Evolutionary conservation across 2,113 vertebrate species (phyloP), one percentile per base, ranked within the genome.

Genomic region (Pelmatolapia mariae): DNA sequence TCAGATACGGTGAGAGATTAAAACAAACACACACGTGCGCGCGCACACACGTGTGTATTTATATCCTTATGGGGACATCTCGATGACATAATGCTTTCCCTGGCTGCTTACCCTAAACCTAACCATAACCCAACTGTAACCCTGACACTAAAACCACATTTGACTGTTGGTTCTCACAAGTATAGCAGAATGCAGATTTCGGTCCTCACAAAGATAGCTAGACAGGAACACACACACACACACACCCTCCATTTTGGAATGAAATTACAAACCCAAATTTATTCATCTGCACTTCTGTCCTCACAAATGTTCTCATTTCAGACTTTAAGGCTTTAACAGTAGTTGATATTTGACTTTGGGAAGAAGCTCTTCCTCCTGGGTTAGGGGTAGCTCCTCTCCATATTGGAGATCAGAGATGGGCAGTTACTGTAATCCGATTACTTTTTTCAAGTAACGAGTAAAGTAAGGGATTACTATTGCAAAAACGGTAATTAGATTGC

Each of bases 1-100:
- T 96, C 86, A 89, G 93, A 96, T 95, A 96, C 3, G 89, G 96
- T 96, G 85, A 95, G 96, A 86, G 26, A 80, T 47, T 8, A 26
- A 45, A 40, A 10, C 29, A 31, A 10, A 18, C 57, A 18, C 57
- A 52, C 50, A 2, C 45, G 26, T 29, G 6, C 5, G 11, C 3
- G 2, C 43, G 6, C 43, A 50, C 7, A 29, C 13, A 29, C 56
- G 1, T 29, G 13, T 29, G 13, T 10, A 18, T 31, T 18, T 10
- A 18, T 6, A 59, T 16, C 3, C 4, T 57, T 16, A 13, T 57
- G 13, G 24, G 56, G 56, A 57, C 56, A 3, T 57, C 56, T 57
- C 24, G 26, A 24, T 24, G 53, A 56, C 53, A 56, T 24, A 3
- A 22, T 24, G 53, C 1, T 22, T 54, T 3, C 52, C 6, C 5